Evolutionary conservation across 2,113 vertebrate genomes (phyloP), one percentile per base, ranked within the genome.

Genomic region (Clarias macrocephalus): DNA sequence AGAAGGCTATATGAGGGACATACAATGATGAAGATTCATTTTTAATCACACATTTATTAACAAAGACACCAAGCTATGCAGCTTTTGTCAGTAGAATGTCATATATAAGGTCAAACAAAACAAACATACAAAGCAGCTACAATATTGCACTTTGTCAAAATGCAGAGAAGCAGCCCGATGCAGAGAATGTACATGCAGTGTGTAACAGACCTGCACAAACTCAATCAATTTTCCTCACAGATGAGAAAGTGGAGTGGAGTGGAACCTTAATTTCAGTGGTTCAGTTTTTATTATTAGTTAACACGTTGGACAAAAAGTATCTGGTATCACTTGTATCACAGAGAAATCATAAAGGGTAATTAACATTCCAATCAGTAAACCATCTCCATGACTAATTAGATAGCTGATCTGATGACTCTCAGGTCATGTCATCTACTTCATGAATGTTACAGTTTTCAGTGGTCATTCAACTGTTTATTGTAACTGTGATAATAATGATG

Each of bases 121-220:
- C 82, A 33, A 75, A 84, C 83, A 83, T 23, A 87, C 37, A 76
- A 66, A 87, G 80, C 81, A 86, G 84, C 88, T 86, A 84, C 80
- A 28, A 68, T 89, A 91, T 89, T 89, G 88, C 83, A 87, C 87
- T 82, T 84, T 80, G 63, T 85, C 87, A 80, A 16, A 90, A 68
- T 88, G 87, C 70, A 80, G 28, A 80, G 28, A 81, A 81, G 79
- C 57, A 86, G 83, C 65, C 63, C 63, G 60, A 72, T 56, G 82
- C 86, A 77, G 52, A 76, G 48, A 70, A 84, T 28, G 42, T 70
- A 80, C 86, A 83, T 65, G 37, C 28, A 30, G 7, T 80, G 62
- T 28, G 11, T 23, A 65, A 76, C 18, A 60, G 57, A 62, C 13
- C 70, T 28, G 48, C 56, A 85, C 76, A 0, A 80, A 86, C 56